phyloP scores from a whole-genome alignment of 2,797 vertebrate genomes.

The Pantherophis alleghaniensis region DNA sequence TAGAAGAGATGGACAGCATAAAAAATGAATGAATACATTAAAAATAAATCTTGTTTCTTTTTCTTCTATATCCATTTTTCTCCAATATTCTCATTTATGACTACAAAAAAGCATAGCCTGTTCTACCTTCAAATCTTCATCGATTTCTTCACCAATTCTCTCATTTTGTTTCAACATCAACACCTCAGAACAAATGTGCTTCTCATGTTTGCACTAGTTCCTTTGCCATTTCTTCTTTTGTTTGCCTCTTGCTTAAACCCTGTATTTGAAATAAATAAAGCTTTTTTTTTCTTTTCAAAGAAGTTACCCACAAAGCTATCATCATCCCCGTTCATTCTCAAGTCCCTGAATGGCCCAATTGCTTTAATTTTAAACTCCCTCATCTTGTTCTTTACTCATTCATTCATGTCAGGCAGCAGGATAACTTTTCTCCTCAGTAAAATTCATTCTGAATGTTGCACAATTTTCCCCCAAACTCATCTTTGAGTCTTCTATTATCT shows the following conservation, averaged over 20 bases:
- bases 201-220: neutral
- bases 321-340: neutral
- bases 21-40: too few species aligned
- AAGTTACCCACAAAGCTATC: neutral
- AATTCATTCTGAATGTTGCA: neutral
- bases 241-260: neutral
- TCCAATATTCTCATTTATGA: neutral
- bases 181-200: neutral
- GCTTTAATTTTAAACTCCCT: neutral
- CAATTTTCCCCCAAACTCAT: neutral
- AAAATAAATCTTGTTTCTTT: too few species aligned
- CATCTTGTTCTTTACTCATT: neutral
- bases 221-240: neutral
- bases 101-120: neutral
- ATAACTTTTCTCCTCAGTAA: neutral
- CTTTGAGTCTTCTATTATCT: neutral
- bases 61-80: neutral
- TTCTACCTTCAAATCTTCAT: neutral
- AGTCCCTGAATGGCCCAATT: neutral
- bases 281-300: neutral
- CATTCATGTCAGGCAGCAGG: neutral
- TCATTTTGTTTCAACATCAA: neutral
- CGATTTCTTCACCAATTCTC: neutral
- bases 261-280: neutral
- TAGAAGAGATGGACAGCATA: too few species aligned